Base-by-base conservation (phyloP, 2,113 vertebrate species). In the Clarias magur region DNA sequence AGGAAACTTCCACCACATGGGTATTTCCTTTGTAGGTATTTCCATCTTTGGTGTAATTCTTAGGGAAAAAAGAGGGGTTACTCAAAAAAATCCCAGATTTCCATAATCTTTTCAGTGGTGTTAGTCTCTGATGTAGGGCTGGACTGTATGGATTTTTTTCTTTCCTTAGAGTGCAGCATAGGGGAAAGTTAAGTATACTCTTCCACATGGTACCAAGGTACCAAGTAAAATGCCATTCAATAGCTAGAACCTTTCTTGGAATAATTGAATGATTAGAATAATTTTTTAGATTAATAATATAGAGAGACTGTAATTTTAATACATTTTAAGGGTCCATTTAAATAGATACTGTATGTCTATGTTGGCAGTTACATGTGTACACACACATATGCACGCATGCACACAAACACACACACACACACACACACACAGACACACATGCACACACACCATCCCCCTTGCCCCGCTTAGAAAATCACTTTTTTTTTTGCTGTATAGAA, bases 401-500 rank as follows among this genome's bases (percentile, higher is more conserved):
- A 82, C 70, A 68, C 34, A 2, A 1, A 38, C 34, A 38, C 34
- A 38, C 34, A 38, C 1, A 48, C 11, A 84, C 25, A 82, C 53
- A 86, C 83, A 86, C 48, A 78, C 38, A 70, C 62, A 83, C 62
- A 72, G 27, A 59, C 48, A 59, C 54, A 86, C 53, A 79, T 23
- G 8, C 34, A 73, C 54, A 60, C 79, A 68, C 16, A 63, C 59
- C 79, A 79, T 57, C 82, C 27, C 76, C 67, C 75, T 67, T 85
- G 56, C n/a, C 54, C 27, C 27, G 25, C 75, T 59, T 60, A 54
- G 48, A 90, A 88, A 86, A 88, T 81, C 85, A 80, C 80, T 81
- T 84, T 91, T 90, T 90, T 87, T 90, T 85, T 87, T 88, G 83
- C 78, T 65, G 75, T 88, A 76, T 86, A 89, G 91, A 88, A 91